Evolutionary conservation across 2,888 invertebrate genomes (phyloP), one percentile per base, ranked within the genome.

Genomic region (Atethmia centrago): DNA sequence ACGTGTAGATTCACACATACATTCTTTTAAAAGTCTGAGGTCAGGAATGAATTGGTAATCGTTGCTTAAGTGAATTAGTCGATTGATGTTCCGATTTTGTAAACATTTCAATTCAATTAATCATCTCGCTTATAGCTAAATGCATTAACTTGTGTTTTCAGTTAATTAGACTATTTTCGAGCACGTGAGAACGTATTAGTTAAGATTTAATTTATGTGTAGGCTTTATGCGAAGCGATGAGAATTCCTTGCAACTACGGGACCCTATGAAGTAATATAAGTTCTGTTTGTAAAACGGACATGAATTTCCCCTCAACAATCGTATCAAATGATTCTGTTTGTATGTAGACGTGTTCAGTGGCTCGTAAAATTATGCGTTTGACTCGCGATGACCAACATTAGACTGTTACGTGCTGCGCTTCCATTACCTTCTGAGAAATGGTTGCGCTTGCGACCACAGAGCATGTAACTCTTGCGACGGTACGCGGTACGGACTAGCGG

Each of bases 331-430:
- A 62, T 82, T 85, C 61, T 59, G 74, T 83, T 83, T 82, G 83
- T 89, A 79, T 87, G 82, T 80, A 85, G 75, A 83, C 78, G 88
- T 90, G 92, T 88, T 89, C 91, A 92, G 87, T 92, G 88, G 79
- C 84, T 88, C 90, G 90, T 92, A 85, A 93, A 92, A 92, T 92
- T 88, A 92, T 91, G 88, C 85, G 86, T 92, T 92, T 88, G 90
- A 87, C 84, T 91, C 87, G 85, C 87, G 78, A 74, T 78, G 85
- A 85, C 85, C 80, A 79, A 83, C 85, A 85, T 86, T 89, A 85
- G 73, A 66, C 79, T 84, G 85, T 86, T 89, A 88, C 89, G 87
- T 89, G 88, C 84, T 85, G 84, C 83, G 80, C 82, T 82, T 86
- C 74, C 75, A 89, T 90, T 89, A 88, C 87, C 77, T 90, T 90